phyloP scores from a whole-genome alignment of 2,797 vertebrate species.

The Enteromius unitaeniatus region DNA sequence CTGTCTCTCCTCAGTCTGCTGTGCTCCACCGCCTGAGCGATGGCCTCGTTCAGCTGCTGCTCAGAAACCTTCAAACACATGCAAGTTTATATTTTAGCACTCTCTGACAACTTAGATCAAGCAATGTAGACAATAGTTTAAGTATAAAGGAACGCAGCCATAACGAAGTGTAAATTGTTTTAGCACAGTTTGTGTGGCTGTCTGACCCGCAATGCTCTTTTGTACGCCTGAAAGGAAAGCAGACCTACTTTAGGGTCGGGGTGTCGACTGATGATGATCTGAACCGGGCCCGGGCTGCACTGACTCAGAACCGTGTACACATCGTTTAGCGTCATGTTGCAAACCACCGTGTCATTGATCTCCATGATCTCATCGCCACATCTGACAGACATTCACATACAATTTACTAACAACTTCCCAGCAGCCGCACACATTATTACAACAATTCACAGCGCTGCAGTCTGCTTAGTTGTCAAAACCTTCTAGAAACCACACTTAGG shows the following conservation, averaged over 20 bases:
- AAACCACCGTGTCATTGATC: slow-evolving; percentile 86
- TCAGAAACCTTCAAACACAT: slow-evolving; percentile 84
- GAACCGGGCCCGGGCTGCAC: slow-evolving; percentile 85
- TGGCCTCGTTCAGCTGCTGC: slow-evolving; percentile 89
- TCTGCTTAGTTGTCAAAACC: background rate
- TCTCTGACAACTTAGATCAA: background rate
- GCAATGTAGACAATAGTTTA: too few species aligned
- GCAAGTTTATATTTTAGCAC: background rate
- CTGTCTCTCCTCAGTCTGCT: slow-evolving; percentile 83
- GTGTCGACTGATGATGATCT: slow-evolving; percentile 91
- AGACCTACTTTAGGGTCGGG: slow-evolving; percentile 88
- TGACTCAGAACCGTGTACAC: slow-evolving; percentile 88
- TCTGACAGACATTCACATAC: slow-evolving; percentile 68
- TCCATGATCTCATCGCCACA: slow-evolving; percentile 94
- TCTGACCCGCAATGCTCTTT: background rate
- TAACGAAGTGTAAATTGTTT: slow-evolving; percentile 8
- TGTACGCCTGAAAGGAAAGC: background rate
- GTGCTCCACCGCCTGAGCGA: slow-evolving; percentile 85
- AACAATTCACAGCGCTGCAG: background rate
- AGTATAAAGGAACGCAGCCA: too few species aligned
- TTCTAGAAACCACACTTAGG: background rate
- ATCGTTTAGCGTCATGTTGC: slow-evolving; percentile 88
- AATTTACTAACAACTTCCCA: background rate
- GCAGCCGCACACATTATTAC: slow-evolving; percentile 9
- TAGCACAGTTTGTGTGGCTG: background rate